These are phyloP conservation scores for Drosophila hydei DNA, from an alignment of 1,140 invertebrate species.

Conservation along the genomic window DNA sequence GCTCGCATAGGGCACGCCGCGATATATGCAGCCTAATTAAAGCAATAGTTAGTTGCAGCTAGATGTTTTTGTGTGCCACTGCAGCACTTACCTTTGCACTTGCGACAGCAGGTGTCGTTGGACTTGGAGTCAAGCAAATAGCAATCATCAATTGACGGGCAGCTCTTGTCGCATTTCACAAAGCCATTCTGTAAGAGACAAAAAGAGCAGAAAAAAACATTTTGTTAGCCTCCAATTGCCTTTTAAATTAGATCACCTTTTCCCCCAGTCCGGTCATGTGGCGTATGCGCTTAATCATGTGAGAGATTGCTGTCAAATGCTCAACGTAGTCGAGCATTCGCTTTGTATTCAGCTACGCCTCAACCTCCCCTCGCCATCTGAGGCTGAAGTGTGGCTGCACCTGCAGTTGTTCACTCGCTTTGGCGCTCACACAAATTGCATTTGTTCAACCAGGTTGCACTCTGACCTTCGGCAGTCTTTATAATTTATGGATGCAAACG, in stretches of 20 bases:
- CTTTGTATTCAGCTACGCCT: slow-evolving; percentile 32
- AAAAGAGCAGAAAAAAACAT: background rate
- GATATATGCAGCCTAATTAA: slow-evolving; percentile 89
- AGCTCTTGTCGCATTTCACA: slow-evolving; percentile 88
- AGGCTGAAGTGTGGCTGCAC: slow-evolving; percentile 17
- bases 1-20: slow-evolving; percentile 89
- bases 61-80: background rate
- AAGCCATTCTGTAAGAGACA: slow-evolving; percentile 87
- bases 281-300: slow-evolving; percentile 57
- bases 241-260: background rate
- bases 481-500: slow-evolving; percentile 47
- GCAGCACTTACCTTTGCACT: slow-evolving; percentile 88
- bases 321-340: slow-evolving; percentile 37
- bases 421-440: slow-evolving; percentile 39
- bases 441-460: slow-evolving; percentile 31
- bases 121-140: slow-evolving; percentile 86
- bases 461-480: slow-evolving; percentile 44
- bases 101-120: slow-evolving; percentile 87
- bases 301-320: slow-evolving; percentile 59
- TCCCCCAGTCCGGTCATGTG: slow-evolving; percentile 9
- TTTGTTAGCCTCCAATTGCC: slow-evolving; percentile 1
- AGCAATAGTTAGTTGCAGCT: background rate
- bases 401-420: slow-evolving; percentile 38
- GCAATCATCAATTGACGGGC: slow-evolving; percentile 89
- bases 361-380: background rate